Evolutionary conservation across 2,797 vertebrate species (phyloP), one percentile per base, ranked within the genome.

Genomic region (Pteropus rufus): DNA sequence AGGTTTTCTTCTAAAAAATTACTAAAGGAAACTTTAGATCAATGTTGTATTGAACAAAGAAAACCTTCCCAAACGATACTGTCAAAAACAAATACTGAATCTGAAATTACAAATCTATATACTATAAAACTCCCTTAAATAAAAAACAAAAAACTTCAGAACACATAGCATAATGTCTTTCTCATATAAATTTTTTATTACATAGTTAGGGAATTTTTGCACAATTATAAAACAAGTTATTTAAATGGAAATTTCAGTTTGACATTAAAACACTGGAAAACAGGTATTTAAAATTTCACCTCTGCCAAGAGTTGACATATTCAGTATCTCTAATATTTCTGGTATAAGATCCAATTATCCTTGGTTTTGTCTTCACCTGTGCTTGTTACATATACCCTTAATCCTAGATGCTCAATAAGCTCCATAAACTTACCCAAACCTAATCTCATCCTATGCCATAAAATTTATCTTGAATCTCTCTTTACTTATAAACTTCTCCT

Each of bases 1-100:
- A 81, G 52, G 36, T 60, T 84, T 93, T 94, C n/a, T 91, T 83
- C 52, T 56, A 76, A 88, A 72, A 94, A 44, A 44, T 44, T 79
- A 14, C 70, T 92, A 75, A 91, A 86, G 52, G 5, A 49, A 72
- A 70, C 16, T 56, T 73, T 85, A 73, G 23, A 41, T 34, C 34
- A 79, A 4, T 69, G 18, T 52, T 91, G 11, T 44, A 21, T 26
- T 77, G 29, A 70, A 52, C 8, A 89, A 88, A 85, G 31, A 67
- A 46, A 82, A 39, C 8, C 16, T 52, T 90, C 67, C 24, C 79
- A 89, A 41, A 1, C 41, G 52, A 58, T 75, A 67, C 10, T 60
- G 8, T 6, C 8, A 19, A 18, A 62, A 90, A 90, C 44, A 93
- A 84, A 83, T 67, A 52, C 7, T 67, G 24, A 75, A 41, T 46